phyloP scores from a whole-genome alignment of 2,113 vertebrate genomes.

The Nettapus auritus region DNA sequence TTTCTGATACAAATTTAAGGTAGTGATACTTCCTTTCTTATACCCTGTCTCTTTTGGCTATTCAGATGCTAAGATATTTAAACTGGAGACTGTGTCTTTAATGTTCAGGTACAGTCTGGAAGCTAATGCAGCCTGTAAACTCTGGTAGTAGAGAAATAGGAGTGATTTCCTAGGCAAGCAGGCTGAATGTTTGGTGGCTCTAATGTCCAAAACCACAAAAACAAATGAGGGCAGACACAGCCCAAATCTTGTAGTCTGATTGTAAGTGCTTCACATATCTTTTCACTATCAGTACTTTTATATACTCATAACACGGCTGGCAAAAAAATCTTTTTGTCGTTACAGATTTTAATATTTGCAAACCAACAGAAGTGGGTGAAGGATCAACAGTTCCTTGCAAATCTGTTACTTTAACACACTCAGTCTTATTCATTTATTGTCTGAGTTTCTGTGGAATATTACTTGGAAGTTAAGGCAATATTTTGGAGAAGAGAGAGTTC shows the following conservation, averaged over 20 bases:
- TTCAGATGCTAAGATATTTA: neutral
- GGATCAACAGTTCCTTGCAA: neutral
- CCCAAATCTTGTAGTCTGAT: neutral
- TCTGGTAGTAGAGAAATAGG: fast-evolving
- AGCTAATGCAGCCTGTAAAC: neutral
- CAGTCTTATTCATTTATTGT: neutral
- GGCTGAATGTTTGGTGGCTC: neutral
- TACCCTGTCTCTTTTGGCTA: neutral
- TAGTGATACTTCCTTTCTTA: neutral
- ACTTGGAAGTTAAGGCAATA: neutral
- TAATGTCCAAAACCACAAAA: neutral
- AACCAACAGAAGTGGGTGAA: neutral
- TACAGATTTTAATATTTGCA: neutral
- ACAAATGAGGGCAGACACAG: neutral
- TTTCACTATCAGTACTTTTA: neutral
- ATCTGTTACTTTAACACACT: neutral
- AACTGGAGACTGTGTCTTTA: neutral
- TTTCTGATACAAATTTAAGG: neutral
- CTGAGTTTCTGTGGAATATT: neutral
- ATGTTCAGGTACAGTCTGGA: neutral
- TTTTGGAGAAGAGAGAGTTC: neutral
- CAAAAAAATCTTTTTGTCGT: neutral
- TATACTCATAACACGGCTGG: neutral
- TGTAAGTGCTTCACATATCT: neutral
- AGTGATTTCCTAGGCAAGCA: neutral